Evolutionary conservation across 1,140 invertebrate species (phyloP), one percentile per base, ranked within the genome.

Genomic region (Drosophila grimshawi): DNA sequence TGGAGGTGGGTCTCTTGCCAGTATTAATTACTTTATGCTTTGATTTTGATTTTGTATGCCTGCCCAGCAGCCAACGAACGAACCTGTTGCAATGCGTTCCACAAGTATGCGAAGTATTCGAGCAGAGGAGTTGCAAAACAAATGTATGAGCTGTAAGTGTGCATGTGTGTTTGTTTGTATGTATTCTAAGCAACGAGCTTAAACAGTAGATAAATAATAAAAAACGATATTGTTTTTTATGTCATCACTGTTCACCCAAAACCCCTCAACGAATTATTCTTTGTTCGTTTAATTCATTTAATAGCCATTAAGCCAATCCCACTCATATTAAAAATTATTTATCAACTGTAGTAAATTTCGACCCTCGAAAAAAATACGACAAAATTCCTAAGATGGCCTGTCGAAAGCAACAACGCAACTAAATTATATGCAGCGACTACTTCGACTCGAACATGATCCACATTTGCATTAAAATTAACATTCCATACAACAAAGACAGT

Each of bases 41-140:
- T 71, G 60, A 72, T 76, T 71, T 75, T 43, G 19, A 19, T 19
- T 19, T 19, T 19, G 19, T 60, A 49, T 52, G 52, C 4, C 29
- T n/a, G 29, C 29, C 73, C 19, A 19, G 19, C 19, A 65, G 83
- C 79, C 65, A 61, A 53, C 52, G 59, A 80, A 88, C 52, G 62
- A 80, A 88, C 85, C 83, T 88, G 83, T 88, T 83, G 68, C 76
- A 86, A 73, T 57, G 53, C 57, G 68, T 80, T 88, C 67, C 79
- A 83, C 64, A 29, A n/a, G 59, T 56, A 65, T 64, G 52, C 43
- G 51, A 32, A 59, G 35, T 52, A 35, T 68, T 41, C 48, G 8
- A 51, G 29, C 3, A 53, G 7, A 19, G 5, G 19, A 19, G 19
- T 33, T 53, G 33, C 11, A 53, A 48, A 48, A 19, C 10, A 7